Base-by-base conservation (phyloP, 2,113 vertebrate genomes). In the Noctilio leporinus region DNA sequence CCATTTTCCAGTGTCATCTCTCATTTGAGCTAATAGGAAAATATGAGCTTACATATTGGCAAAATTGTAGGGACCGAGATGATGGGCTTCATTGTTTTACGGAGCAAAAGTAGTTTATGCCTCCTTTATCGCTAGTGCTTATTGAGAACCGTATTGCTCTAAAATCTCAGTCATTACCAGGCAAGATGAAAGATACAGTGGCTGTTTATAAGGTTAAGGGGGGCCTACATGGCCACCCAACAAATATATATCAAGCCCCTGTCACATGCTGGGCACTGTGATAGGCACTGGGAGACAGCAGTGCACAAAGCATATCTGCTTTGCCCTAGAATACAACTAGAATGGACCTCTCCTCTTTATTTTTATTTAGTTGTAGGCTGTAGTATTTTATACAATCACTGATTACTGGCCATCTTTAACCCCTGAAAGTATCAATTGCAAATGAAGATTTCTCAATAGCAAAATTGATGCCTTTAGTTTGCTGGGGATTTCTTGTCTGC, bases 21-120 rank as follows among this genome's bases (percentile, higher is more conserved):
- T 94, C 59, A 85, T 97, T 93, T 90, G 76, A 72, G 62, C 80
- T 96, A 96, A 97, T 90, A 91, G 90, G 70, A 81, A 55, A 91
- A 95, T 69, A 69, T 0, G 2, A 73, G 65, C 62, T 88, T 93
- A 75, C 90, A 38, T 83, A 86, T 86, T 95, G 95, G 77, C 73
- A 76, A 86, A 69, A 94, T 70, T 51, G 51, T 86, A 47, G 93
- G 64, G 45, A 80, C 51, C 69, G 87, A 57, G 84, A 70, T 92
- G 53, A 93, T 77, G 82, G 81, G 80, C 16, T 82, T 96, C 84
- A 84, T 85, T 76, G 51, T 92, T 95, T 84, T 75, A 55, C 67
- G 17, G 76, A 96, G 62, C 76, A 89, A 75, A 96, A 94, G 81
- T 69, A 38, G 76, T 89, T 93, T 93, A 90, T 93, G 73, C 35